Conservation (phyloP, 2,888 invertebrate genomes). For the Seira ritae region DNA sequence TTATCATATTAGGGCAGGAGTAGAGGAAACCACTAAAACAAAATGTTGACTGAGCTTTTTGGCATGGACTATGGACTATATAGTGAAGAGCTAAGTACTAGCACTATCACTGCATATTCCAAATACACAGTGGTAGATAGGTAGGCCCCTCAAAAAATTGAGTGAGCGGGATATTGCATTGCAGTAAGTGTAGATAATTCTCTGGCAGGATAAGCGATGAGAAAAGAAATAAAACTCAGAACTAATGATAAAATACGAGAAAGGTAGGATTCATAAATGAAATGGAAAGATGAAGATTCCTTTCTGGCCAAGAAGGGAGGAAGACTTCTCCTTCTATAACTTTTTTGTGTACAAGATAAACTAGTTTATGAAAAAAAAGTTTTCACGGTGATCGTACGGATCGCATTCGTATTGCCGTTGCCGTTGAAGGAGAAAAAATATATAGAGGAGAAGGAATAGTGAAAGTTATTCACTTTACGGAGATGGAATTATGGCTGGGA, state of each 20-base stretch:
- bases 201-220: slow-evolving; percentile 54
- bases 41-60: background rate
- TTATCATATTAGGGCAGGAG: background rate
- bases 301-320: slow-evolving; percentile 3
- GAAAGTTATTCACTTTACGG: slow-evolving; percentile 62
- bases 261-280: slow-evolving; percentile 60
- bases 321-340: too few species aligned
- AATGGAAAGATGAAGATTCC: slow-evolving; percentile 47
- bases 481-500: slow-evolving; percentile 61
- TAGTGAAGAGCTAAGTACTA: too few species aligned
- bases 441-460: slow-evolving; percentile 35
- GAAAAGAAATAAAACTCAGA: slow-evolving; percentile 60
- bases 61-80: too few species aligned
- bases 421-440: background rate
- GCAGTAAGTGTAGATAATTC: slow-evolving; percentile 39
- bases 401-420: too few species aligned
- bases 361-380: too few species aligned
- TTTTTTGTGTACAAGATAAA: too few species aligned
- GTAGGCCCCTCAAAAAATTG: too few species aligned
- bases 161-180: too few species aligned
- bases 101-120: too few species aligned
- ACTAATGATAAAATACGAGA: slow-evolving; percentile 64
- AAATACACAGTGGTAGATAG: too few species aligned
- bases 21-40: background rate
- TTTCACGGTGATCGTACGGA: background rate